Percentiles rank a stretch among this genome's conserved stretches.
These are phyloP conservation scores for Monarcha castaneiventris DNA, from an alignment of 2,113 vertebrate species.

Conservation along the genomic window DNA sequence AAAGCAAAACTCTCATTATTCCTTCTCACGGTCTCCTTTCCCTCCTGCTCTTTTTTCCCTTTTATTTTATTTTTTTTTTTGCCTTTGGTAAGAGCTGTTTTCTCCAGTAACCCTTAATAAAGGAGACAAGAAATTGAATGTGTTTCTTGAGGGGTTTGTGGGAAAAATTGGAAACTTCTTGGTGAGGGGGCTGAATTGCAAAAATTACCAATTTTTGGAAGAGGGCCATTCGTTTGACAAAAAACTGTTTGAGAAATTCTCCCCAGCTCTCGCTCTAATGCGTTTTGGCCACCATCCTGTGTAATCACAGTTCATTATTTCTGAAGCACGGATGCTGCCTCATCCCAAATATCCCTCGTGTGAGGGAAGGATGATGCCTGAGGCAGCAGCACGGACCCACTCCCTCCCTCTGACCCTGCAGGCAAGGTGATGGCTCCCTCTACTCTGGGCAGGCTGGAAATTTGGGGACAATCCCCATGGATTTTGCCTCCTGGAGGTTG, in stretches of 20 bases:
- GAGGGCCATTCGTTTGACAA: constrained; percentile 37
- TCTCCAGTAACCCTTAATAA: background rate
- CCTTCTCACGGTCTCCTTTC: background rate
- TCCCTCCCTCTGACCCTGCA: background rate
- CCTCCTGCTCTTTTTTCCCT: background rate
- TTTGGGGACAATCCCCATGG: background rate
- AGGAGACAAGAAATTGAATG: background rate
- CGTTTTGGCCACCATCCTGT: constrained; percentile 37
- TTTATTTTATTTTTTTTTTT: no score
- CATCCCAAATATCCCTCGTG: background rate
- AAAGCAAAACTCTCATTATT: background rate
- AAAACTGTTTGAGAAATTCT: constrained; percentile 40
- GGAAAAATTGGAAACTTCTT: constrained; percentile 16
- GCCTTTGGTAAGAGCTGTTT: background rate
- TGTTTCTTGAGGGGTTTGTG: background rate
- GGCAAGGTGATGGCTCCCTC: background rate
- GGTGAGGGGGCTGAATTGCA: constrained; percentile 41
- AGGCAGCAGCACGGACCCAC: background rate
- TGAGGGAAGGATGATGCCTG: background rate
- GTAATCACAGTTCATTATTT: constrained; percentile 45
- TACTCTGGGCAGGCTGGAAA: accelerated
- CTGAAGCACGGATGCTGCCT: constrained; percentile 6
- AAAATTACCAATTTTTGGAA: constrained; percentile 34
- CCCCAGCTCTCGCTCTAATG: background rate
- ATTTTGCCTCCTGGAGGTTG: background rate